Base-by-base conservation (phyloP, 2,113 vertebrate genomes). In the Anarhynchus alexandrinus region DNA sequence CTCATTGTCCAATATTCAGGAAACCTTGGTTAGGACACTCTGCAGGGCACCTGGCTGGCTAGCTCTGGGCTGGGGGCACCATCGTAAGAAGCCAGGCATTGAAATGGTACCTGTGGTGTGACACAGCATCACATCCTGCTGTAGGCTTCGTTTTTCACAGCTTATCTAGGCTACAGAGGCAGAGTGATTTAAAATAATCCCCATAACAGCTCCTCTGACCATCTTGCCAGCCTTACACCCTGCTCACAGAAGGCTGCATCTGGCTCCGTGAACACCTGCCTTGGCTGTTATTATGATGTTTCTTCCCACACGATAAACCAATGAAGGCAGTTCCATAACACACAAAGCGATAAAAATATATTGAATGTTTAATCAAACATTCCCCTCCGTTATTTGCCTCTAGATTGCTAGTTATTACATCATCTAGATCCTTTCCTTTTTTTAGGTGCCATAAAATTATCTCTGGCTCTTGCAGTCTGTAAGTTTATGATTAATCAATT, bases 401-500 rank as follows among this genome's bases (percentile, higher is more conserved):
- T 91, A 3, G 6, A 82, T 80, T 95, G 89, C 91, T 95, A n/a
- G 61, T 91, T 93, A 88, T 96, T 96, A 91, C 93, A 96, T 96
- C 95, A 96, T 58, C 93, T 32, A 62, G 54, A 82, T 82, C 59
- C 52, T 78, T 42, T 47, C 40, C 21, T 12, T 72, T 92, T 87
- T 91, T 62, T 10, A 91, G 69, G 45, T 89, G 91, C 54, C 66
- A 80, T 95, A 96, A 95, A 96, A 97, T 97, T 90, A 76, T 73
- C 89, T 74, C 96, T 80, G 66, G 54, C 66, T 95, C 91, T 90
- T 86, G 86, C 94, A 93, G 93, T 70, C 91, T 70, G 55, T 16
- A 78, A 96, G 94, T 97, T 97, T 97, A 97, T 97, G 96, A 97
- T 96, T 96, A 96, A 97, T 97, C 96, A 97, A 97, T 97, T 95